These are phyloP conservation scores for Cecidostiba fungosa DNA, from an alignment of 2,888 invertebrate species.

Conservation along the genomic window DNA sequence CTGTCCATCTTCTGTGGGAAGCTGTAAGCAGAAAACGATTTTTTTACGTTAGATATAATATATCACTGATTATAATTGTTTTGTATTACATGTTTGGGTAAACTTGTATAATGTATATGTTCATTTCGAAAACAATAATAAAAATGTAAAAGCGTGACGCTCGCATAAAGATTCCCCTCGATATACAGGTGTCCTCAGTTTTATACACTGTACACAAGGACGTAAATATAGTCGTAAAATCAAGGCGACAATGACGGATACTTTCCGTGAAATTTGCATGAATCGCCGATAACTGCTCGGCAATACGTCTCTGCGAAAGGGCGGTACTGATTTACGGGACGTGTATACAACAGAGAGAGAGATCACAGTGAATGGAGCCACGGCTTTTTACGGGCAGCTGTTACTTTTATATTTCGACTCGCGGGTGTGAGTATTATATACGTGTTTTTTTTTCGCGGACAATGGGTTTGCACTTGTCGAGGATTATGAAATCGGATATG, in stretches of 20 bases:
- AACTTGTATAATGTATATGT: too few species aligned
- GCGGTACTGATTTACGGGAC: neutral
- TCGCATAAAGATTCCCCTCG: too few species aligned
- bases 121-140: too few species aligned
- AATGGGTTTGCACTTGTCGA: slow-evolving; percentile 56
- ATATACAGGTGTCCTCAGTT: too few species aligned
- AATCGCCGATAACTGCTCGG: neutral
- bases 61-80: neutral
- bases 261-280: neutral
- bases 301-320: neutral
- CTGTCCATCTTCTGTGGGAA: slow-evolving; percentile 79
- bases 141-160: too few species aligned
- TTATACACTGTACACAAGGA: too few species aligned
- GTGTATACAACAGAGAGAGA: too few species aligned
- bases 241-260: neutral
- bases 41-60: neutral
- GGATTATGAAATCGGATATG: slow-evolving; percentile 38
- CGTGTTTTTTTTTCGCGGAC: slow-evolving; percentile 45
- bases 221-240: neutral
- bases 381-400: slow-evolving; percentile 31
- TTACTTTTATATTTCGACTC: slow-evolving; percentile 42
- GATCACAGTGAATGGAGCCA: neutral
- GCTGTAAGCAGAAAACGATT: slow-evolving; percentile 68
- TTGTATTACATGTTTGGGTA: neutral
- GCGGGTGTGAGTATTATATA: neutral